These are phyloP conservation scores for Platysteira castanea DNA, from an alignment of 2,113 vertebrate genomes.

Conservation along the genomic window DNA sequence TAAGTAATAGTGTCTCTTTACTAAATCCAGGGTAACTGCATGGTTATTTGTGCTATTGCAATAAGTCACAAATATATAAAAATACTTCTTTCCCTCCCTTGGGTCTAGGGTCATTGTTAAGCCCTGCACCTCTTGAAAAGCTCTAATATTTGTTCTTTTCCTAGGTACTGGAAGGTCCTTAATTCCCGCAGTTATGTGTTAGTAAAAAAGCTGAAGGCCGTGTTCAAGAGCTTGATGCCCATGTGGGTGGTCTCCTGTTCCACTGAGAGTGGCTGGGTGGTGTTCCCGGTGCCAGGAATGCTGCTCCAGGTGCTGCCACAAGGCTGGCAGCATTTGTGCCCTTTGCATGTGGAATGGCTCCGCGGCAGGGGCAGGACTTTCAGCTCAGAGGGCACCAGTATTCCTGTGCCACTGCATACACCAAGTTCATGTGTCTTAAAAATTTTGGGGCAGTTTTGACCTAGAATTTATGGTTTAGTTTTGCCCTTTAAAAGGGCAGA, in stretches of 20 bases:
- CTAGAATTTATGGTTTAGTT: not conserved
- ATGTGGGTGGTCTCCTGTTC: not conserved
- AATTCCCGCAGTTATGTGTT: not conserved
- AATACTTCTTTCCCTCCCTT: not conserved
- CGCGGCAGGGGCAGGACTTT: not conserved
- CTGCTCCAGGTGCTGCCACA: not conserved
- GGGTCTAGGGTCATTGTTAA: not conserved
- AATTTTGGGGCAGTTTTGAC: not conserved
- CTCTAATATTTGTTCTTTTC: not conserved
- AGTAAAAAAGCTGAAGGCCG: not conserved
- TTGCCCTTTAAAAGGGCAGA: not conserved
- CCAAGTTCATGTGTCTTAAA: not conserved
- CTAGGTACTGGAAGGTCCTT: not conserved
- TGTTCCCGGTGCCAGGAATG: not conserved
- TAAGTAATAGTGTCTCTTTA: conserved; percentile 7
- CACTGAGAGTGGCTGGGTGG: not conserved
- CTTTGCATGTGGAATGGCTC: not conserved
- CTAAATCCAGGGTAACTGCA: not conserved
- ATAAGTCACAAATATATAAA: not conserved
- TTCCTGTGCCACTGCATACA: not conserved
- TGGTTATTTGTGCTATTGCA: not conserved
- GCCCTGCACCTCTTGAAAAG: not conserved
- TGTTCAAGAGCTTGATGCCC: not conserved
- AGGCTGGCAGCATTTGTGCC: not conserved
- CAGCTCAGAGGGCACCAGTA: not conserved